Base-by-base conservation (phyloP, 2,888 invertebrate species). In the Pheosia gnoma region DNA sequence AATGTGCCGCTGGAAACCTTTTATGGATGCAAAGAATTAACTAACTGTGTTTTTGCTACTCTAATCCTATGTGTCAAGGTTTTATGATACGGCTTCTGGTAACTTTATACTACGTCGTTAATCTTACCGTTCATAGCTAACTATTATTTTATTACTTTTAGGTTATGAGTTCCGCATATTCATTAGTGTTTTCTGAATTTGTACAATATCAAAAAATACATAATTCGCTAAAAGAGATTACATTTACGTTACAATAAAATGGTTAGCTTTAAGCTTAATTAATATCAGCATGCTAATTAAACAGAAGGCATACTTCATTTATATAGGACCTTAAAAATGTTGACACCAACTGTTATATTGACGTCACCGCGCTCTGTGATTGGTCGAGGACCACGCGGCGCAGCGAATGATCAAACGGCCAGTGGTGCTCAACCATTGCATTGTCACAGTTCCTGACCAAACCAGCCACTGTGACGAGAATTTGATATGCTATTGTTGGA, bases 401-500 rank as follows among this genome's bases (percentile, higher is more conserved):
- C 71, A 70, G 65, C 72, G 80, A 82, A 79, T 82, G 76, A 79
- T 81, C 79, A 79, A 79, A 74, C 79, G 66, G 67, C 58, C 85
- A 85, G 85, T 77, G 82, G 80, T 82, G 74, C 63, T 61, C 79
- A 83, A 85, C 84, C 63, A 83, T 83, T 84, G 83, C 60, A 62
- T 53, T 25, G 85, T 85, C 77, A 84, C 82, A 83, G 75, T 79
- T 59, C 63, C 61, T 78, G 83, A 65, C 61, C 70, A 65, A 77
- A 78, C 78, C 76, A 82, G 78, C 81, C 68, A 78, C 83, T 87
- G 85, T 85, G 79, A 85, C 85, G 79, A 62, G 76, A 79, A 87
- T 85, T 85, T 85, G 85, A 87, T 87, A 87, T 80, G 82, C 77
- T 72, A 84, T 87, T 87, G 86, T 87, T 77, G 69, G 45, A 57